These are phyloP conservation scores for Mareca strepera DNA, from an alignment of 2,797 vertebrate genomes.

Conservation along the genomic window DNA sequence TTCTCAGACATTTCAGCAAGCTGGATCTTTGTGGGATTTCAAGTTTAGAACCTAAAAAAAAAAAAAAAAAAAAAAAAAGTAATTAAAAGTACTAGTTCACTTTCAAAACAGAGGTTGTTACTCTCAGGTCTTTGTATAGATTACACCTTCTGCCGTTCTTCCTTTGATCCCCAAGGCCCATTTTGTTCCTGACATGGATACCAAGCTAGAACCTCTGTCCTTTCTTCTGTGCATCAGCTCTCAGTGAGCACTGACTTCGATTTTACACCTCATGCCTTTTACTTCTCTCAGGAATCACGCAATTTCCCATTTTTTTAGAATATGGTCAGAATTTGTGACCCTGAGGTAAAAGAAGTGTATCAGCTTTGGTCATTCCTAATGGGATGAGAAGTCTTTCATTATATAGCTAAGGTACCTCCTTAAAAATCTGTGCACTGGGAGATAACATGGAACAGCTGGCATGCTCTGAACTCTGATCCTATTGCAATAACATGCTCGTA, in stretches of 20 bases:
- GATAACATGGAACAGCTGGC: constrained; percentile 28
- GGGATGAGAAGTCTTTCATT: not conserved
- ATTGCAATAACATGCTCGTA: not conserved
- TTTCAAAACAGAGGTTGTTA: not conserved
- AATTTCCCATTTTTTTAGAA: not conserved
- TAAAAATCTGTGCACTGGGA: not conserved
- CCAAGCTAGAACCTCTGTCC: not conserved
- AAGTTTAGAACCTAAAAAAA: not conserved
- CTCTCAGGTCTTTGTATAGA: not conserved
- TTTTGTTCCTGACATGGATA: not conserved
- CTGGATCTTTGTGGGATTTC: not conserved
- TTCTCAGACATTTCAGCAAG: not conserved
- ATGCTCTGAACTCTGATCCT: not conserved
- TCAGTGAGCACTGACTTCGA: not conserved
- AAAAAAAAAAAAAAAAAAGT: not conserved
- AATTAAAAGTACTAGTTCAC: not conserved
- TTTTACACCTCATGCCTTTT: not conserved
- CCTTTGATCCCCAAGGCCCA: not conserved
- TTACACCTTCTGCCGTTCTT: not conserved
- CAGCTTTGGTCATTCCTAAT: not conserved
- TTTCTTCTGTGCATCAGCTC: not conserved
- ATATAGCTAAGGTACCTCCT: not conserved
- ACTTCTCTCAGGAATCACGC: not conserved
- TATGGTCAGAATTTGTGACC: not conserved
- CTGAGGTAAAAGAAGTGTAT: not conserved